phyloP scores from a whole-genome alignment of 1,140 invertebrate species.

The Armadillidium nasatum region DNA sequence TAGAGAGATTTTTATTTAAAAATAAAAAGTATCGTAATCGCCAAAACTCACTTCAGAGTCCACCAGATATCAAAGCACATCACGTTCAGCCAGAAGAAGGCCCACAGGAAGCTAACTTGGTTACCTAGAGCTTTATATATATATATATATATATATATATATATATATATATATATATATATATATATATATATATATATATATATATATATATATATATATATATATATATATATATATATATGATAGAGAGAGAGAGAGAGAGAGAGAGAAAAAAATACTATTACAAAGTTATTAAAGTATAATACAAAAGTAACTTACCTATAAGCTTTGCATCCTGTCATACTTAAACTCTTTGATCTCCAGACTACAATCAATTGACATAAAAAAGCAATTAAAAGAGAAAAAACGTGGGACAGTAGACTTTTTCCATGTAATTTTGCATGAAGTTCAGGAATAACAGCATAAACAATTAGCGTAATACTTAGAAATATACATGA shows the following conservation, averaged over 20 bases:
- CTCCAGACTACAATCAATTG: conserved; percentile 30
- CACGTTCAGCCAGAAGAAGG: conserved; percentile 54
- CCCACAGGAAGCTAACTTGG: conserved; percentile 54
- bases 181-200: background rate
- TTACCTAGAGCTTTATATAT: conserved; percentile 48
- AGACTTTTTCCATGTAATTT: conserved; percentile 40
- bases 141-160: conserved; percentile 1
- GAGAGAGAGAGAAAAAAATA: no score
- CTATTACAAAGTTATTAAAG: no score
- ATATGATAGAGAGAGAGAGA: no score
- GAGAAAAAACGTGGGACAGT: conserved; percentile 35
- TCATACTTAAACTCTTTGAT: conserved; percentile 17
- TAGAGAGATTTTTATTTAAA: no score
- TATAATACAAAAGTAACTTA: conserved; percentile 18
- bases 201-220: background rate
- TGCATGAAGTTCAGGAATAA: conserved; percentile 38
- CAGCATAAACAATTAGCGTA: conserved; percentile 36
- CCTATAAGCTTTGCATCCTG: conserved; percentile 38
- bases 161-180: background rate
- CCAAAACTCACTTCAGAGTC: conserved; percentile 43
- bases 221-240: no score
- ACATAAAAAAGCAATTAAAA: conserved; percentile 35
- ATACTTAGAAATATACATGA: conserved; percentile 39
- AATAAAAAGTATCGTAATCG: no score
- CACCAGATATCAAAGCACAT: conserved; percentile 48